phyloP scores from a whole-genome alignment of 2,888 invertebrate genomes.

The Alviniconcha strummeri region DNA sequence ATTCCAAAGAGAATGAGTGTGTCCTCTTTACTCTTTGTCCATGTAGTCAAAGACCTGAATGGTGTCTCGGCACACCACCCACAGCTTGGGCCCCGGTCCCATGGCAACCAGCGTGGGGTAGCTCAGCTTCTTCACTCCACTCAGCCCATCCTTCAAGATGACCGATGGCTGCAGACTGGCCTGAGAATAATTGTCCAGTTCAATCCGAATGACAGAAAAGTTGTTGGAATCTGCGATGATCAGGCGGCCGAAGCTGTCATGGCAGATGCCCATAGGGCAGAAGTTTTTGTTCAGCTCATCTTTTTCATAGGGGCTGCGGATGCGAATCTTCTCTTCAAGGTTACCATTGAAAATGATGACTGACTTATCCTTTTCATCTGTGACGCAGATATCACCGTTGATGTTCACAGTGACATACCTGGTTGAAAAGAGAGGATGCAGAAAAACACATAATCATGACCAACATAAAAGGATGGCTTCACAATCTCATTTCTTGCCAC shows the following conservation, averaged over 20 bases:
- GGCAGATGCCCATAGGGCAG: constrained; percentile 54
- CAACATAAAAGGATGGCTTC: no score
- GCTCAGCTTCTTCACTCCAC: constrained; percentile 40
- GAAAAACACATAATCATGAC: no score
- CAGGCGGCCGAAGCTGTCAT: constrained; percentile 57
- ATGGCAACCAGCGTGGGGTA: constrained; percentile 54
- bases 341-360: constrained; percentile 49
- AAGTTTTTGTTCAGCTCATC: constrained; percentile 17
- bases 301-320: constrained; percentile 7
- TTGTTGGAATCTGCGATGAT: constrained; percentile 58
- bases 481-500: no score
- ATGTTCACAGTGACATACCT: constrained; percentile 57
- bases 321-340: constrained; percentile 20
- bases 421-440: constrained; percentile 23
- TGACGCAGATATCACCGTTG: constrained; percentile 56
- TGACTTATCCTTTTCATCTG: constrained; percentile 49
- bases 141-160: constrained; percentile 47
- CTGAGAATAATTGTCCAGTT: neutral
- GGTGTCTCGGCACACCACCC: constrained; percentile 52
- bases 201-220: constrained; percentile 39
- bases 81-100: constrained; percentile 51
- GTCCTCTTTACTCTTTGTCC: constrained; percentile 19
- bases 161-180: constrained; percentile 40
- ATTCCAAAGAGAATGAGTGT: no score
- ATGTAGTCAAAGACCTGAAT: constrained; percentile 37